Base-by-base conservation (phyloP, 2,113 vertebrate species). In the Lucifuga dentata region DNA sequence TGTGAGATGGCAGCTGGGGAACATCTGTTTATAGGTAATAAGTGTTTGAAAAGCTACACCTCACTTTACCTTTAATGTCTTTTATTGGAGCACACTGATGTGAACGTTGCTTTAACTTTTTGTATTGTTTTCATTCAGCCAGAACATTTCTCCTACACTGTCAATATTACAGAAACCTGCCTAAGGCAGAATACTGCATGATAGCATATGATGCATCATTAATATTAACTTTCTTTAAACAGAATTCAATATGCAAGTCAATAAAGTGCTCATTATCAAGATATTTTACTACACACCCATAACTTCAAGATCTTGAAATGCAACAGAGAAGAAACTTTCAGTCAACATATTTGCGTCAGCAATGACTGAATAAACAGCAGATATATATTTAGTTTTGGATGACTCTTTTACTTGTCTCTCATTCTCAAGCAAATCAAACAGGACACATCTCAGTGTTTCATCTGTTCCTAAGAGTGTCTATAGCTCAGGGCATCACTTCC, bases 1-100 rank as follows among this genome's bases (percentile, higher is more conserved):
- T 86, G 87, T 52, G 82, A 86, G 85, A 70, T 58, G 73, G 86
- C 92, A 92, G 86, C 88, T 91, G 89, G 75, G 70, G 81, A 91
- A 91, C 91, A 93, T 92, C 91, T 90, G 90, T 92, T 90, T 83
- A 88, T 88, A 88, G 81, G 83, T 86, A 85, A 88, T 85, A 86
- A 88, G 81, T 76, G 82, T 86, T 84, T 78, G 78, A 78, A 86
- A 86, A 87, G 80, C 87, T 78, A 79, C 85, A 88, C 83, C 86
- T 88, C 80, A 69, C 82, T 88, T 83, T 88, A 92, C 90, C 89
- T 90, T 87, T 88, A 90, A 86, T 84, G 83, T 80, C 46, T 86
- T 89, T 90, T 90, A 90, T 85, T 86, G 74, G 81, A 64, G 77
- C 72, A 44, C 71, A 75, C 81, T 77, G 87, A 85, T 78, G 89